These are phyloP conservation scores for Platycercus adscitus DNA, from an alignment of 2,113 vertebrate genomes.

Conservation along the genomic window DNA sequence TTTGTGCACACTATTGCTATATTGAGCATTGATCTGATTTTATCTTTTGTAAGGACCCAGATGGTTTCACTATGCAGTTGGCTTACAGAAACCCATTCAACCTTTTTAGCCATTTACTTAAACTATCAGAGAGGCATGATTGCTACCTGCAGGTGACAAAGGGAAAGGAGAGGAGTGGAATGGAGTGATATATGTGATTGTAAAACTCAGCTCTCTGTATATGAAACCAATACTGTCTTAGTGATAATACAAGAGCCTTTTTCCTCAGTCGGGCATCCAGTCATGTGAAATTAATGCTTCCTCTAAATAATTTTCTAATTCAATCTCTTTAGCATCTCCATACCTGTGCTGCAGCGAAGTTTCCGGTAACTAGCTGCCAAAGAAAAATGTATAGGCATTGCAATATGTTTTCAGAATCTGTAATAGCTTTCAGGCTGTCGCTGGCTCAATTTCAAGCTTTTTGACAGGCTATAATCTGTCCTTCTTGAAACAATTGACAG, in stretches of 20 bases:
- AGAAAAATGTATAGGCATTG: background rate
- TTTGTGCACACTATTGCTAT: background rate
- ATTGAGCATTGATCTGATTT: background rate
- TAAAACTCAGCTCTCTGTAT: background rate
- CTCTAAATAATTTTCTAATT: background rate
- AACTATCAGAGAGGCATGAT: background rate
- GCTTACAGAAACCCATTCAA: background rate
- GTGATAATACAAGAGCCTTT: background rate
- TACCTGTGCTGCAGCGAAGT: background rate
- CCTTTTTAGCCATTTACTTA: background rate
- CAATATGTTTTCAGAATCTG: background rate
- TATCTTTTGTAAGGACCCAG: background rate
- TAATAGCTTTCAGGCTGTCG: constrained; percentile 20
- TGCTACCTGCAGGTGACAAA: background rate
- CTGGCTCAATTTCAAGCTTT: constrained; percentile 39
- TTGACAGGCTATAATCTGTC: constrained; percentile 47
- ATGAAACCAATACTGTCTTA: background rate
- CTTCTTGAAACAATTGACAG: constrained; percentile 3
- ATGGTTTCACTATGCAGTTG: background rate
- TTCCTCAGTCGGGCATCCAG: background rate
- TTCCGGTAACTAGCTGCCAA: background rate
- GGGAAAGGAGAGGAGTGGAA: background rate
- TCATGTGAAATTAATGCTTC: background rate
- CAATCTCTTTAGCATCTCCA: background rate
- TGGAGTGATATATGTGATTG: background rate